Percentiles rank a stretch among this genome's conserved stretches.
Evolutionary conservation across 2,888 invertebrate genomes (phyloP).

Genomic region (Antheraea assamensis): DNA sequence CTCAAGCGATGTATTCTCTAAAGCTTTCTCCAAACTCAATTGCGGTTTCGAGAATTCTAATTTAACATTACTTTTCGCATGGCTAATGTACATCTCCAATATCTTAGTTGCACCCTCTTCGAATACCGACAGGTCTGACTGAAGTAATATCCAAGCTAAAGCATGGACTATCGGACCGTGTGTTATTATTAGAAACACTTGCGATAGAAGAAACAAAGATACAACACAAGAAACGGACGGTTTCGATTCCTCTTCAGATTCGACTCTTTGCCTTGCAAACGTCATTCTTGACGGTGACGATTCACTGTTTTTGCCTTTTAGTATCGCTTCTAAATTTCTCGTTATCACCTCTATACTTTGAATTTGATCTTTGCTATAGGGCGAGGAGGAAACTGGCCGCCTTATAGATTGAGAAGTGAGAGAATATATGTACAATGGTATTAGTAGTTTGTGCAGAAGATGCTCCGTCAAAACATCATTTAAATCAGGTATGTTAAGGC

Average conservation of each 20-base stretch:
- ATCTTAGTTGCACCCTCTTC: slow-evolving; percentile 86
- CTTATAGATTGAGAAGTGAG: slow-evolving; percentile 80
- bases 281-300: slow-evolving; percentile 68
- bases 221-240: slow-evolving; percentile 94
- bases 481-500: slow-evolving; percentile 94
- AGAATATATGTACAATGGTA: slow-evolving; percentile 97
- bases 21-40: slow-evolving; percentile 89
- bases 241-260: slow-evolving; percentile 82
- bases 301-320: slow-evolving; percentile 81
- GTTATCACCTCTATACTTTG: slow-evolving; percentile 84
- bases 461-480: slow-evolving; percentile 98
- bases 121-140: slow-evolving; percentile 88
- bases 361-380: slow-evolving; percentile 71
- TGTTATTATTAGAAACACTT: slow-evolving; percentile 97
- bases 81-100: slow-evolving; percentile 84
- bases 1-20: slow-evolving; percentile 78
- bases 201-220: slow-evolving; percentile 93
- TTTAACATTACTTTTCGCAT: slow-evolving; percentile 80
- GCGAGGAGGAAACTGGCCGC: slow-evolving; percentile 54
- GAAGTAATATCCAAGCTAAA: slow-evolving; percentile 94
- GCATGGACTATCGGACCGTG: slow-evolving; percentile 95
- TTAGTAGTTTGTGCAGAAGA: slow-evolving; percentile 94
- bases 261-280: slow-evolving; percentile 63
- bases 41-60: slow-evolving; percentile 87
- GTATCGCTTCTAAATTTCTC: slow-evolving; percentile 84